A percentile compares a stretch with the other conserved stretches of the same genome.
phyloP scores from a whole-genome alignment of 2,797 vertebrate genomes.

The Rhyacichthys aspro region DNA sequence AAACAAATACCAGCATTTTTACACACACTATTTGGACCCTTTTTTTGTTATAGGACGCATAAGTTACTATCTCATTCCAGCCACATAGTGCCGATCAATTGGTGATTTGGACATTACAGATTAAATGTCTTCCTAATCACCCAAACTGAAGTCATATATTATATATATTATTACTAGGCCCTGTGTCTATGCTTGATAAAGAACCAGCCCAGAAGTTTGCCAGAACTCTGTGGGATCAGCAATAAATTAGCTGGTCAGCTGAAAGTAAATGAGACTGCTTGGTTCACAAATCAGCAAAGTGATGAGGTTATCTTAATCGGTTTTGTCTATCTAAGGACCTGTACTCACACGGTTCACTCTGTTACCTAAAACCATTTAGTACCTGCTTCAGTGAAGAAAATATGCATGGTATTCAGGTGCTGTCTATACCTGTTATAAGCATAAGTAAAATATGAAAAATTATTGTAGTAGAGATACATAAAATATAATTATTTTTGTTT shows the following conservation, averaged over 20 bases:
- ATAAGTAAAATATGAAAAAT: neutral
- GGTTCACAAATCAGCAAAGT: conserved; percentile 23
- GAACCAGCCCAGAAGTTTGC: conserved; percentile 4
- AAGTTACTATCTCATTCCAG: too few relatives aligned
- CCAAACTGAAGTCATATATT: too few relatives aligned
- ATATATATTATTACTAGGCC: neutral
- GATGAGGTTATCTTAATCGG: neutral
- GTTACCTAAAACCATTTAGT: too few relatives aligned
- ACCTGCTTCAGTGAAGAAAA: too few relatives aligned
- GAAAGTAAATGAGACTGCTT: conserved; percentile 29
- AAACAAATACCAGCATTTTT: too few relatives aligned
- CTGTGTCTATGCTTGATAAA: neutral
- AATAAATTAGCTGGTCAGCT: conserved; percentile 24
- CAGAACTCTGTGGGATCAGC: conserved; percentile 4
- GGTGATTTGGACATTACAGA: too few relatives aligned
- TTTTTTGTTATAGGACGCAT: too few relatives aligned
- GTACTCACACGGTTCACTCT: neutral
- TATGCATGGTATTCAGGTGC: too few relatives aligned
- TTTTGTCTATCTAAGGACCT: neutral
- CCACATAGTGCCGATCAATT: too few relatives aligned
- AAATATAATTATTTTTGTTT: neutral
- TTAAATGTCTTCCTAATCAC: too few relatives aligned
- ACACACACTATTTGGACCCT: too few relatives aligned
- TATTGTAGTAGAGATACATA: neutral
- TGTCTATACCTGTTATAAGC: too few relatives aligned